These are phyloP conservation scores for Limulus polyphemus DNA, from an alignment of 2,888 invertebrate species.

Conservation along the genomic window DNA sequence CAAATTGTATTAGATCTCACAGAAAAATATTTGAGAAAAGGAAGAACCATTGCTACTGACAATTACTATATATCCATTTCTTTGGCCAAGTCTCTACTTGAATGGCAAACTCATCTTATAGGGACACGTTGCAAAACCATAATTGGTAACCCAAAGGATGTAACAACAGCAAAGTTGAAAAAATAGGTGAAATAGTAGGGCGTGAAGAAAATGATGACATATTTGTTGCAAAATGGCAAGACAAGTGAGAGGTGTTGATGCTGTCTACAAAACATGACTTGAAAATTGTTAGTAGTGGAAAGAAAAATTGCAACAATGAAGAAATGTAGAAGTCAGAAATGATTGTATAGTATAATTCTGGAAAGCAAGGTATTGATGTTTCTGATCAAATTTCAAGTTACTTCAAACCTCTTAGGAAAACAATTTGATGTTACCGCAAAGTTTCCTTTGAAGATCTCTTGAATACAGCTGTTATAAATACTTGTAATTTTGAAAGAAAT, in stretches of 20 bases:
- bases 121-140: slow-evolving; percentile 1
- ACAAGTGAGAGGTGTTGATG: not conserved
- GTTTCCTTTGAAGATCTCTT: not conserved
- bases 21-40: not conserved
- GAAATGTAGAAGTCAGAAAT: slow-evolving; percentile 3
- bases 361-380: slow-evolving; percentile 8
- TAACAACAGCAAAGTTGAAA: slow-evolving; percentile 1
- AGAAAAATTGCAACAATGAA: not conserved
- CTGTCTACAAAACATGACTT: too few species aligned
- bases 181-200: not conserved
- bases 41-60: not conserved
- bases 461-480: too few species aligned
- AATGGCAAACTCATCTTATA: not conserved
- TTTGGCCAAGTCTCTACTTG: not conserved
- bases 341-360: slow-evolving; percentile 7
- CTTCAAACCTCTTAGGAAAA: slow-evolving; percentile 7
- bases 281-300: not conserved
- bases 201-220: not conserved
- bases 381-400: slow-evolving; percentile 14
- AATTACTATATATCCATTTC: slow-evolving; percentile 3
- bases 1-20: too few species aligned
- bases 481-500: too few species aligned
- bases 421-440: slow-evolving; percentile 7
- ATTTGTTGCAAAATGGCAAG: slow-evolving; percentile 2
- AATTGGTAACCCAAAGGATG: slow-evolving; percentile 3